Evolutionary conservation across 2,888 invertebrate species (phyloP).

Genomic region (Lasioglossum pauxillum): DNA sequence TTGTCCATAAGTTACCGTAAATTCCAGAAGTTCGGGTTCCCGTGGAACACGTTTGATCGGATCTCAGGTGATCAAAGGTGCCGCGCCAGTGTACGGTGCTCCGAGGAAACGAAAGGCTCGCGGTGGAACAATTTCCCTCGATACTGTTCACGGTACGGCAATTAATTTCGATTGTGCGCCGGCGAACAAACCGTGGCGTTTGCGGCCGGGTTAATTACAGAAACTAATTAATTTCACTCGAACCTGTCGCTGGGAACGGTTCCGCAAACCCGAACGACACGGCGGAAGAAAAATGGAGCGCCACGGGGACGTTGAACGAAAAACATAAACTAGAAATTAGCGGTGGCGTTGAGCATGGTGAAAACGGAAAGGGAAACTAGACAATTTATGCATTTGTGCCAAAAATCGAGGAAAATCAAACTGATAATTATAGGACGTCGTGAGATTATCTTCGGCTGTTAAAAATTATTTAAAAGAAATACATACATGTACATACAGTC

Average conservation of each 20-base stretch:
- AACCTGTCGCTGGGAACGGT: constrained; percentile 12
- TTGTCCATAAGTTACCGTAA: no score
- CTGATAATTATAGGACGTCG: no score
- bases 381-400: background rate
- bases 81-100: background rate
- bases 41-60: background rate
- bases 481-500: no score
- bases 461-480: background rate
- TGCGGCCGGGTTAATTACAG: constrained; percentile 45
- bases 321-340: background rate
- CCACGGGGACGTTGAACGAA: background rate
- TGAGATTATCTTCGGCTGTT: background rate
- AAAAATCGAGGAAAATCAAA: background rate
- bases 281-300: background rate
- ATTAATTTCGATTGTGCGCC: constrained; percentile 48
- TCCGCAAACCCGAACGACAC: background rate
- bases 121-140: constrained; percentile 20
- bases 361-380: background rate
- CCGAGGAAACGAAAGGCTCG: background rate
- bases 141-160: constrained; percentile 23
- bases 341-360: background rate
- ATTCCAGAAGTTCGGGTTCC: no score
- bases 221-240: constrained; percentile 52
- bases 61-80: constrained; percentile 1
- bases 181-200: constrained; percentile 36